These are phyloP conservation scores for Notodonta ziczac DNA, from an alignment of 2,888 invertebrate genomes.

Conservation along the genomic window DNA sequence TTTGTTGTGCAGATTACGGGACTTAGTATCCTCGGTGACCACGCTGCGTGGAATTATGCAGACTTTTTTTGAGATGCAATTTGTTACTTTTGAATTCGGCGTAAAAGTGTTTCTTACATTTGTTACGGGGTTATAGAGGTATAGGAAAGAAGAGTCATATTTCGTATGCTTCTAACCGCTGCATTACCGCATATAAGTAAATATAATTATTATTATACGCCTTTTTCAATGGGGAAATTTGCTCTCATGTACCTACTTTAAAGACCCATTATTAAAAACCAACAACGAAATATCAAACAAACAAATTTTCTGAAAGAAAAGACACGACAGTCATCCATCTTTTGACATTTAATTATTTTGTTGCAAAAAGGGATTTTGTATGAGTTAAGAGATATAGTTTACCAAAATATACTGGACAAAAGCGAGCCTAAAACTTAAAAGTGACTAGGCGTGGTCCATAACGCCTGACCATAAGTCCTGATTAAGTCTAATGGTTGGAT, in stretches of 20 bases:
- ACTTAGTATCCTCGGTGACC: conserved; percentile 48
- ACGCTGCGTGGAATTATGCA: conserved; percentile 15
- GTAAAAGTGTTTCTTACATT: no score
- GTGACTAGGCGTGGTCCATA: conserved; percentile 40
- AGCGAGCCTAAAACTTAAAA: conserved; percentile 37
- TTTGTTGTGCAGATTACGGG: conserved; percentile 64
- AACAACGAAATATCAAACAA: no score
- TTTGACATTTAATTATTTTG: background rate
- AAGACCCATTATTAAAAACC: no score
- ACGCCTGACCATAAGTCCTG: conserved; percentile 55
- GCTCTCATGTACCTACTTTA: no score
- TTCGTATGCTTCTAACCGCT: no score
- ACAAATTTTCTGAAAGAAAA: no score
- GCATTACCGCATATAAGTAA: no score
- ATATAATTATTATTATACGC: no score
- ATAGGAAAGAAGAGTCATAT: no score
- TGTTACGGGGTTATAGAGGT: no score
- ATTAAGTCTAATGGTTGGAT: conserved; percentile 60
- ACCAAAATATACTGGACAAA: conserved; percentile 7
- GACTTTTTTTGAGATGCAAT: background rate
- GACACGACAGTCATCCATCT: no score
- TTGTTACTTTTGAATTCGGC: background rate
- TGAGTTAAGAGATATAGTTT: background rate
- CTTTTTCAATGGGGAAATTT: no score
- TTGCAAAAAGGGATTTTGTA: background rate